These are phyloP conservation scores for Eupithecia tripunctaria DNA, from an alignment of 2,888 invertebrate species.

Conservation along the genomic window DNA sequence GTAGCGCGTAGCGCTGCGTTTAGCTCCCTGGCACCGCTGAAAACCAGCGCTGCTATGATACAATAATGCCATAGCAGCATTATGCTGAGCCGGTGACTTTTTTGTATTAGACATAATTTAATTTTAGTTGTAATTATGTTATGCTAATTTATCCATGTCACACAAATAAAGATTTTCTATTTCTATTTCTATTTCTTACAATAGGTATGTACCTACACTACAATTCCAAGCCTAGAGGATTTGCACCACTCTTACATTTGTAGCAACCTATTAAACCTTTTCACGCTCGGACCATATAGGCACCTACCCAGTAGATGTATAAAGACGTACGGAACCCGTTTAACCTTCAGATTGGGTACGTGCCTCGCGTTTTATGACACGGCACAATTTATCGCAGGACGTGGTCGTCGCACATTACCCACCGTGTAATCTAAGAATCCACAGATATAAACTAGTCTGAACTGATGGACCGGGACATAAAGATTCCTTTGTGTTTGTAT, in stretches of 20 bases:
- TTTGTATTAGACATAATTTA: too few species aligned
- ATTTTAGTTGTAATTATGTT: too few species aligned
- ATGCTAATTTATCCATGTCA: too few species aligned
- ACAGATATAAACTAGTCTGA: neutral
- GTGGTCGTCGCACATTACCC: constrained; percentile 60
- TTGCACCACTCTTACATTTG: neutral
- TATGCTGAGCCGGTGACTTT: too few species aligned
- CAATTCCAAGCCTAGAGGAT: too few species aligned
- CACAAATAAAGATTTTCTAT: too few species aligned
- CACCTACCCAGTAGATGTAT: constrained; percentile 2
- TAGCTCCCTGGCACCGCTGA: too few species aligned
- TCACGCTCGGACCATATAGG: constrained; percentile 7
- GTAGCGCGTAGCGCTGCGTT: too few species aligned
- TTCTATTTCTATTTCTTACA: too few species aligned
- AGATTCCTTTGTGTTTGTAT: neutral
- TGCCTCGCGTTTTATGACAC: constrained; percentile 64
- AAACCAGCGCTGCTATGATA: too few species aligned
- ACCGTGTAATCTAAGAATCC: constrained; percentile 13
- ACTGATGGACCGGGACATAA: neutral
- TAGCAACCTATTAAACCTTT: constrained; percentile 7
- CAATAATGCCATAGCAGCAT: too few species aligned
- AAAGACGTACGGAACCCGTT: constrained; percentile 37
- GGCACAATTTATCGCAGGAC: constrained; percentile 68
- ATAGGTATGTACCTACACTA: too few species aligned
- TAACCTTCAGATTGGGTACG: constrained; percentile 61